Evolutionary conservation across 2,113 vertebrate species (phyloP).

Genomic region (Melanerpes formicivorus): DNA sequence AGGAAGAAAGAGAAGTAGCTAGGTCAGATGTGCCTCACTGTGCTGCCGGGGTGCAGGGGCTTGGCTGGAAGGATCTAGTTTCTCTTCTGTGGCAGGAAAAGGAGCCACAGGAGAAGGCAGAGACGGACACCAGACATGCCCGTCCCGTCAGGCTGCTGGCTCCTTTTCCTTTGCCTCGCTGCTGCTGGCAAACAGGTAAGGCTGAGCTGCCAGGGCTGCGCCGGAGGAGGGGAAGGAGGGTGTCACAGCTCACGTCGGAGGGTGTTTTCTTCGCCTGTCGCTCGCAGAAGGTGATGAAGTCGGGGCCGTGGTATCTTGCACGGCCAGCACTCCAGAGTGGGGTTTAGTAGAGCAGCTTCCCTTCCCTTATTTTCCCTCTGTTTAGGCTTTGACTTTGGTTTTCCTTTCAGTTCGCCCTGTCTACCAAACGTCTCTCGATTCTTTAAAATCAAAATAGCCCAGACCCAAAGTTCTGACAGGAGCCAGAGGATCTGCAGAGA

Average conservation of each 20-base stretch:
- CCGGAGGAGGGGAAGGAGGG: neutral
- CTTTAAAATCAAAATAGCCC: neutral
- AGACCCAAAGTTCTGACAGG: neutral
- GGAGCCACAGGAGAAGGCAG: slow-evolving; percentile 30
- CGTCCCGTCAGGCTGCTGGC: slow-evolving; percentile 30
- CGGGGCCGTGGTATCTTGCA: neutral
- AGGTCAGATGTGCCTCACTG: slow-evolving; percentile 39
- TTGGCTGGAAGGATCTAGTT: slow-evolving; percentile 45
- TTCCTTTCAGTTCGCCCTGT: neutral
- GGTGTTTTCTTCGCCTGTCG: neutral
- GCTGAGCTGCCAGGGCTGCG: neutral
- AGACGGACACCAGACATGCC: slow-evolving; percentile 34
- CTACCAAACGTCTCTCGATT: neutral
- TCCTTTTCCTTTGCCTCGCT: slow-evolving; percentile 28
- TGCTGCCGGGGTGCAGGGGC: neutral
- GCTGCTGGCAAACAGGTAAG: slow-evolving; percentile 53
- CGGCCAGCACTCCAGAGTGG: neutral
- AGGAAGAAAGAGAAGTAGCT: slow-evolving; percentile 57
- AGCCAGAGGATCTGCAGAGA: neutral
- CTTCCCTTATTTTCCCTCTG: neutral
- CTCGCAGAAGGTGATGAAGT: neutral
- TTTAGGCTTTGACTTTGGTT: neutral
- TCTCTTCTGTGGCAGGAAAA: slow-evolving; percentile 35
- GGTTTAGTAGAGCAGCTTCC: neutral
- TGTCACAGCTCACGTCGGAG: neutral